Evolutionary conservation across 1,140 invertebrate species (phyloP), one percentile per base, ranked within the genome.

Genomic region (Penaeus indicus): DNA sequence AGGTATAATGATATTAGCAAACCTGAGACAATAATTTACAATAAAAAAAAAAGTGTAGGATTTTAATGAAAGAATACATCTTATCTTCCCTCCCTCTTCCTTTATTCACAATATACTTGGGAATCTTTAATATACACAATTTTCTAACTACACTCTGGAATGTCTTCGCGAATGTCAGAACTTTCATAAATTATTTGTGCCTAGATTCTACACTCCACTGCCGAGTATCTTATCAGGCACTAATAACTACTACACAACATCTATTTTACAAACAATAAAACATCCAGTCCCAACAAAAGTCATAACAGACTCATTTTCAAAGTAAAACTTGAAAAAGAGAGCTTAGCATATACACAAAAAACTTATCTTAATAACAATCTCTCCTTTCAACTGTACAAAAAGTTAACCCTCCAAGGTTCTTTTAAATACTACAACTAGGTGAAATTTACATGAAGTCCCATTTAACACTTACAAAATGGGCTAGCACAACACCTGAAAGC

Each of bases 41-140:
- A 54, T 54, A 54, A 54, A 54, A 54, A 47, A 54, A 54, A 13
- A 54, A 25, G 22, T 25, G 38, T 22, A 64, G 25, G 62, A 32
- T 64, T 60, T 25, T 47, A 61, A n/a, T 63, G 75, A 54, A 80
- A 25, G 21, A 61, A 32, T 61, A n/a, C 42, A 85, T 27, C 54
- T 54, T 32, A 54, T 18, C 21, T 77, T 69, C 77, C 77, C 11
- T 79, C 61, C 85, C 47, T 42, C 61, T 85, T 72, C 67, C 27
- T 86, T 86, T 86, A 86, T 75, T 79, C 75, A 67, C 62, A 79
- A 79, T 86, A 67, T 64, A 86, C 61, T 80, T 64, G 61, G 64
- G 54, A 13, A 54, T 13, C 10, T 42, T 72, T 79, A 86, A 86
- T 86, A 86, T 86, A 86, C 85, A 86, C 69, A 78, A 47, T n/a